These are phyloP conservation scores for Zingel zingel DNA, from an alignment of 2,113 vertebrate genomes.

Conservation along the genomic window DNA sequence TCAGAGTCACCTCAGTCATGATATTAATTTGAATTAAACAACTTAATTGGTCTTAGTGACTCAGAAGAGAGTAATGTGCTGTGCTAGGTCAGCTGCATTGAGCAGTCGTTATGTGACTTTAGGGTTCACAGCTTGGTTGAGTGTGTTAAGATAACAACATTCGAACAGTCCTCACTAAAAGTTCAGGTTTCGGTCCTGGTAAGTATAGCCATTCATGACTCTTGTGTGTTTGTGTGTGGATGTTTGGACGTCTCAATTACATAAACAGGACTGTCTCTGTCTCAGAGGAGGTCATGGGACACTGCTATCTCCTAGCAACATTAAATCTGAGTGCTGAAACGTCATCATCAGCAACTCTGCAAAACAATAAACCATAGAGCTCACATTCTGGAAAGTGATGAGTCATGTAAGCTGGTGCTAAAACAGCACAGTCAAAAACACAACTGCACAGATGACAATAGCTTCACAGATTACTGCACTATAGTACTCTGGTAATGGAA, in stretches of 20 bases:
- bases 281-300: constrained; percentile 56
- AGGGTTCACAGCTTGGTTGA: not conserved
- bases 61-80: constrained; percentile 48
- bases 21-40: constrained; percentile 17
- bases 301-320: constrained; percentile 10
- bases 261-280: constrained; percentile 47
- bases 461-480: not conserved
- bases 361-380: constrained; percentile 30
- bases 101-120: not conserved
- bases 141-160: not conserved
- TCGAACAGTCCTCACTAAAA: not conserved
- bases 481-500: not conserved
- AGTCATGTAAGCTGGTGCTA: constrained; percentile 17
- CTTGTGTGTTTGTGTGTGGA: not conserved
- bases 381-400: constrained; percentile 21
- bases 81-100: not conserved
- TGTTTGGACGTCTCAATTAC: constrained; percentile 25
- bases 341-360: constrained; percentile 47
- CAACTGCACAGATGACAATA: constrained; percentile 17
- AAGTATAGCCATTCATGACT: not conserved
- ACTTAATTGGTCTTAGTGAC: constrained; percentile 51
- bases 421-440: not conserved
- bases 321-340: constrained; percentile 11
- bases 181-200: not conserved
- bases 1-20: constrained; percentile 15